phyloP scores from a whole-genome alignment of 2,888 invertebrate species.

The Lobophora halterata region DNA sequence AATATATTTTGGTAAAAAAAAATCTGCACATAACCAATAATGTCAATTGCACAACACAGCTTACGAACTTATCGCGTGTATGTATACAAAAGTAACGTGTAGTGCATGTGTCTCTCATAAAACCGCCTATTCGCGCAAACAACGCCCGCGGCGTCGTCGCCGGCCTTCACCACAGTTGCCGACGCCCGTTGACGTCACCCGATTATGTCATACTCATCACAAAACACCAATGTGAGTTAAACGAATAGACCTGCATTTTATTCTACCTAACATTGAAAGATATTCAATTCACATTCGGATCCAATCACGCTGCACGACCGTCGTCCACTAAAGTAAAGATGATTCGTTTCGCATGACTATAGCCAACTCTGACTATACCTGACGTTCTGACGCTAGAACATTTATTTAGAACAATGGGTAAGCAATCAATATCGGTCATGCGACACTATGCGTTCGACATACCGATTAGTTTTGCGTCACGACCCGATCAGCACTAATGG shows the following conservation, averaged over 20 bases:
- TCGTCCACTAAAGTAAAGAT: slow-evolving; percentile 30
- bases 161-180: slow-evolving; percentile 71
- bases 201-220: slow-evolving; percentile 73
- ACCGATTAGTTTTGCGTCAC: slow-evolving; percentile 38
- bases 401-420: slow-evolving; percentile 48
- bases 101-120: slow-evolving; percentile 58
- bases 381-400: slow-evolving; percentile 14
- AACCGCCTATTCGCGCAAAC: slow-evolving; percentile 62
- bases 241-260: slow-evolving; percentile 47
- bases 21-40: too few species aligned
- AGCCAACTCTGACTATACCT: too few species aligned
- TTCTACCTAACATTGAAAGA: slow-evolving; percentile 32
- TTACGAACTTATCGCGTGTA: slow-evolving; percentile 41
- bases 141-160: slow-evolving; percentile 43
- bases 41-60: slow-evolving; percentile 15
- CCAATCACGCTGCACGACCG: slow-evolving; percentile 27
- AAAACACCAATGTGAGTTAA: slow-evolving; percentile 40
- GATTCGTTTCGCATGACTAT: slow-evolving; percentile 56
- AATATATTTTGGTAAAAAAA: too few species aligned
- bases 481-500: slow-evolving; percentile 8
- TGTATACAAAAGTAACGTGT: slow-evolving; percentile 38
- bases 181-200: slow-evolving; percentile 75
- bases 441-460: slow-evolving; percentile 32
- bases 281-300: slow-evolving; percentile 30
- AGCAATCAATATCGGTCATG: slow-evolving; percentile 38